A percentile compares a stretch with the other conserved stretches of the same genome.
These are phyloP conservation scores for Cotesia typhae DNA, from an alignment of 1,140 invertebrate genomes.

Conservation along the genomic window DNA sequence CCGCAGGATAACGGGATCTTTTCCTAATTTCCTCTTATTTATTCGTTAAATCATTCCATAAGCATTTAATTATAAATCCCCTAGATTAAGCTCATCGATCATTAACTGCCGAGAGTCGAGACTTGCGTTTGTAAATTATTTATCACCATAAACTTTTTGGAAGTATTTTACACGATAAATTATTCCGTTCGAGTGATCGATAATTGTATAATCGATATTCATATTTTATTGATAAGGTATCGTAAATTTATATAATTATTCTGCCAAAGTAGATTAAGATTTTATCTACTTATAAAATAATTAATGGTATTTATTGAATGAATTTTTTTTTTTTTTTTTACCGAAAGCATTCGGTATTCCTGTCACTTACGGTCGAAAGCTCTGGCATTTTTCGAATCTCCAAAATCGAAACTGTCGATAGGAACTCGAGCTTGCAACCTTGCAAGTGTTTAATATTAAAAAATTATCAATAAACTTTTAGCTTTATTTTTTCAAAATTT, in stretches of 20 bases:
- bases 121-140: neutral
- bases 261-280: constrained; percentile 8
- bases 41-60: neutral
- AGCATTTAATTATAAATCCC: neutral
- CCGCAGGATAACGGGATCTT: constrained; percentile 14
- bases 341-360: too few species aligned
- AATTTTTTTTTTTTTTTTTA: too few species aligned
- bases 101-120: constrained; percentile 2
- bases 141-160: neutral
- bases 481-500: too few species aligned
- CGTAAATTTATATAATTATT: neutral
- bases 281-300: neutral
- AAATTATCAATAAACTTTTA: too few species aligned
- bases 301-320: too few species aligned
- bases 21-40: neutral
- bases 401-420: too few species aligned
- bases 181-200: neutral
- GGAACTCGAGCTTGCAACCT: too few species aligned
- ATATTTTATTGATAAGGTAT: neutral
- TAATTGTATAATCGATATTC: neutral
- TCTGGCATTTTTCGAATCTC: too few species aligned
- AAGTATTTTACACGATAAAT: neutral
- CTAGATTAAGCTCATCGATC: neutral
- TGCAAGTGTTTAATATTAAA: too few species aligned
- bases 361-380: too few species aligned